Evolutionary conservation across 1,140 invertebrate genomes (phyloP), one percentile per base, ranked within the genome.

Genomic region (Philopotamus ludificatus): DNA sequence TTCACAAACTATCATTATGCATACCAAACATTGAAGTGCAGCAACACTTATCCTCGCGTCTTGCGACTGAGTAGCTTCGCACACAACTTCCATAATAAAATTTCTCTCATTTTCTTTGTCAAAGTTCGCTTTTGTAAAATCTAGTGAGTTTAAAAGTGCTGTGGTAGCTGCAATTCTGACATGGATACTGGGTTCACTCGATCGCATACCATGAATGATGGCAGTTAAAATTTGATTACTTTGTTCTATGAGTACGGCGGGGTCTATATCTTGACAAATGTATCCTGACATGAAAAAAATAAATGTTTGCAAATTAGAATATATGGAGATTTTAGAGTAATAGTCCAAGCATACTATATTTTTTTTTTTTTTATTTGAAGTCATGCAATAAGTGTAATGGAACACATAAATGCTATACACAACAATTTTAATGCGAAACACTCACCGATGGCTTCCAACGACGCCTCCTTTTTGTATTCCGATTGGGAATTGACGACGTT

Each of bases 41-140:
- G 94, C 93, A 25, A 99, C 97, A 82, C 90, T 88, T 58, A 97
- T 92, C 77, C 93, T 88, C 39, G 90, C 90, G 74, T 98, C 93
- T 34, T 82, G 75, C 1, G 88, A 91, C 73, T 93, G 91, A 9
- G 92, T 94, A 16, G 91, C 89, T 79, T 93, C 89, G 77, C 97
- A 99, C 8, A 99, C 96, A 21, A 97, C 95, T 85, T 99, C 95
- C 98, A 99, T 99, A 42, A 99, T 99, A 75, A 96, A 98, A 79
- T 99, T 97, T 71, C 98, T 83, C 81, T 99, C 97, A 66, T 88
- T 86, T 83, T 98, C 95, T 77, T 94, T 95, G 71, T 98, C 94
- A 82, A 99, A 99, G 81, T 99, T 99, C 12, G 92, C 92, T 82
- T 94, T 94, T 4, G 97, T 99, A 74, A 99, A 99, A 82, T 99